A percentile compares a stretch with the other conserved stretches of the same genome.
Evolutionary conservation across 2,888 invertebrate species (phyloP).

Genomic region (Pterostichus madidus): DNA sequence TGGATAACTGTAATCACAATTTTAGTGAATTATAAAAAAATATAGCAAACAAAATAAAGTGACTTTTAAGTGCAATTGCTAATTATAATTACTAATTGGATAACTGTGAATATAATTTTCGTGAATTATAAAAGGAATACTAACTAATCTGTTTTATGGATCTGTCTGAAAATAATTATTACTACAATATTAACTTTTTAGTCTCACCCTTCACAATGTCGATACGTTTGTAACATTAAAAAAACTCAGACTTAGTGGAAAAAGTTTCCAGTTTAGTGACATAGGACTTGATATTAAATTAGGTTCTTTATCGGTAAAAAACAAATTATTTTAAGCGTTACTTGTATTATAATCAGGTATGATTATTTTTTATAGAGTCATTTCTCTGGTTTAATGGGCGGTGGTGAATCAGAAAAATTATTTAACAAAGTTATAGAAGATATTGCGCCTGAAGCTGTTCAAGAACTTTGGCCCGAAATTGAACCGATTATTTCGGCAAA

Average conservation of each 20-base stretch:
- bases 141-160: too few species aligned
- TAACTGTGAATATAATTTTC: too few species aligned
- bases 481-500: conserved; percentile 74
- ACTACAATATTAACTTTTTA: conserved; percentile 10
- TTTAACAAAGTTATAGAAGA: conserved; percentile 75
- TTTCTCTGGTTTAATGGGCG: conserved; percentile 75
- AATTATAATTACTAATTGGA: too few species aligned
- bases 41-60: too few species aligned
- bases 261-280: conserved; percentile 22
- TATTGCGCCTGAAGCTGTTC: conserved; percentile 75
- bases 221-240: background rate
- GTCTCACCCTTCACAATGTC: conserved; percentile 24
- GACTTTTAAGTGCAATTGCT: too few species aligned
- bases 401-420: conserved; percentile 73
- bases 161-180: too few species aligned
- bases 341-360: too few species aligned
- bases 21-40: too few species aligned
- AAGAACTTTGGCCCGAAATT: conserved; percentile 76
- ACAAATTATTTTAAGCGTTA: background rate
- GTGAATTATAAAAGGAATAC: too few species aligned
- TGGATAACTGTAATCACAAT: too few species aligned
- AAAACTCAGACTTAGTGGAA: background rate
- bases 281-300: conserved; percentile 2
- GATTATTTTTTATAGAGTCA: conserved; percentile 72
- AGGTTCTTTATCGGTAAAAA: conserved; percentile 30